A percentile compares a stretch with the other conserved stretches of the same genome.
Conservation (phyloP, 2,888 invertebrate genomes). For the Monopis laevigella region DNA sequence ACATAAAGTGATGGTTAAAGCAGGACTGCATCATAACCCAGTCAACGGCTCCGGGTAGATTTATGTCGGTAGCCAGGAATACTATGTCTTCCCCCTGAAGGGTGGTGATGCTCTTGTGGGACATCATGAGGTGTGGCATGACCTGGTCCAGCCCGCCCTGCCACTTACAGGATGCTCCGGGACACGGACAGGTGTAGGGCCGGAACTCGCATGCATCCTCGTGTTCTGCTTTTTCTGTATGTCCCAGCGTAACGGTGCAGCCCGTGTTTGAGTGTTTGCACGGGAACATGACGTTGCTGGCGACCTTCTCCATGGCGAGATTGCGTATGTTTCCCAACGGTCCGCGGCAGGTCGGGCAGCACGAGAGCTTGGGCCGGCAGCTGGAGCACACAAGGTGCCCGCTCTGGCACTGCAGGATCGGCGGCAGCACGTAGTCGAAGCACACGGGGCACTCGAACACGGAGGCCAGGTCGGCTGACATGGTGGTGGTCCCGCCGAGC, state of each 20-base stretch:
- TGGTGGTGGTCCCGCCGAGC: slow-evolving; percentile 70
- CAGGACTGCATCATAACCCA: slow-evolving; percentile 99
- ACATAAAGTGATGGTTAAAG: slow-evolving; percentile 99
- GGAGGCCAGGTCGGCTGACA: slow-evolving; percentile 89
- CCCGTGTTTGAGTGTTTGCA: slow-evolving; percentile 98
- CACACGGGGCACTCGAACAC: slow-evolving; percentile 97
- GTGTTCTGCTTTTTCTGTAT: slow-evolving; percentile 98
- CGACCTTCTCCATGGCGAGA: slow-evolving; percentile 99
- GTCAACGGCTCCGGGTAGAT: slow-evolving; percentile 98
- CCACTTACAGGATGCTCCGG: slow-evolving; percentile 99
- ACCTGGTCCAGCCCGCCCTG: slow-evolving; percentile 97
- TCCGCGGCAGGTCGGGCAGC: slow-evolving; percentile 98
- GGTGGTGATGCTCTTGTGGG: slow-evolving; percentile 98
- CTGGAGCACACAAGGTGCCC: slow-evolving; percentile 98
- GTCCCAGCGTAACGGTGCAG: slow-evolving; percentile 89
- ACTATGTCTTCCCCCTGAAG: slow-evolving; percentile 99
- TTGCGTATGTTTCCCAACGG: slow-evolving; percentile 97
- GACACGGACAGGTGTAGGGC: slow-evolving; percentile 98
- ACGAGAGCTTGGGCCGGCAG: slow-evolving; percentile 95
- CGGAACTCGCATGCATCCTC: slow-evolving; percentile 98
- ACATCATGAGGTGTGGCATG: slow-evolving; percentile 97
- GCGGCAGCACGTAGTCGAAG: slow-evolving; percentile 99
- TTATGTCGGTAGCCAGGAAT: slow-evolving; percentile 98
- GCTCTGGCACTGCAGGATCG: slow-evolving; percentile 98
- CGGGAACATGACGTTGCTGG: slow-evolving; percentile 97